Conservation (phyloP, 1,140 invertebrate genomes). For the Mactra quadrangularis region DNA sequence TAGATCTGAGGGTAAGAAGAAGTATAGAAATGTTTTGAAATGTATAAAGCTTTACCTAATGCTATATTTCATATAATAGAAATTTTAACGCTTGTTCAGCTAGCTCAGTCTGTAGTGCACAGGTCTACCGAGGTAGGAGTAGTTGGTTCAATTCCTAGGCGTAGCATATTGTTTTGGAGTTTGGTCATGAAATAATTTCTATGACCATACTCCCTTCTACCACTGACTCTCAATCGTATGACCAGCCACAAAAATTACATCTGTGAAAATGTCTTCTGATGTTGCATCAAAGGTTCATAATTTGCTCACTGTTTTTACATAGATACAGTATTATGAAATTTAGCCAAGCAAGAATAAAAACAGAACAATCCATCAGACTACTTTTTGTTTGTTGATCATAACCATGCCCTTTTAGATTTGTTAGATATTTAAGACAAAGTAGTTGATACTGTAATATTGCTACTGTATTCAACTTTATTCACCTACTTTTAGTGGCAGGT, state of each 20-base stretch:
- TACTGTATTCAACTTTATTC: too few species aligned
- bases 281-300: background rate
- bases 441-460: too few species aligned
- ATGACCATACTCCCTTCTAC: too few species aligned
- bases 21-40: background rate
- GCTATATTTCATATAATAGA: background rate
- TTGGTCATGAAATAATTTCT: too few species aligned
- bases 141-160: too few species aligned
- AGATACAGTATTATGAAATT: background rate
- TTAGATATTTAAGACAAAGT: too few species aligned
- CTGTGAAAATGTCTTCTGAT: background rate
- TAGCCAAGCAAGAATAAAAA: background rate
- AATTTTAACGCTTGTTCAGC: background rate
- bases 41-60: background rate
- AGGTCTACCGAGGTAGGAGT: too few species aligned
- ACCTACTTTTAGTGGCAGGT: too few species aligned
- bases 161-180: too few species aligned
- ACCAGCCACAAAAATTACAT: background rate
- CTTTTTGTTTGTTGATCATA: too few species aligned
- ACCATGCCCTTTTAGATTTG: too few species aligned
- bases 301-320: background rate
- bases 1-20: slow-evolving; percentile 75
- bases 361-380: background rate
- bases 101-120: too few species aligned
- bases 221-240: background rate